Conservation (phyloP, 64 coral and sea anemone genomes). For the Pocillopora verrucosa region DNA sequence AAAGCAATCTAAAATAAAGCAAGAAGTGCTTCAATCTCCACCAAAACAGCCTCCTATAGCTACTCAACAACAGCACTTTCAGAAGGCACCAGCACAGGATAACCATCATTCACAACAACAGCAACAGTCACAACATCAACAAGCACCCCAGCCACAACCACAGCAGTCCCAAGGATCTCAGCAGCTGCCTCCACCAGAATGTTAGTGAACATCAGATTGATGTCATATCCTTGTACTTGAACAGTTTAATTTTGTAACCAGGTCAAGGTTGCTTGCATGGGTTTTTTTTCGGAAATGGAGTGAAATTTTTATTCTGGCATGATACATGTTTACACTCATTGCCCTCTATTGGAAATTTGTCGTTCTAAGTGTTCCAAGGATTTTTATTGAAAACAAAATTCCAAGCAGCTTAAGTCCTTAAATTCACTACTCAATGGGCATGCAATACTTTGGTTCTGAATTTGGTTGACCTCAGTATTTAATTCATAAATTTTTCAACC, state of each 20-base stretch:
- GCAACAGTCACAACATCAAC: not conserved
- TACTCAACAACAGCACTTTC: not conserved
- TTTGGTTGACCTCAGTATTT: too few species aligned
- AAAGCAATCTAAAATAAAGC: conserved; percentile 55
- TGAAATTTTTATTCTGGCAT: too few species aligned
- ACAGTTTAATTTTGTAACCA: not conserved
- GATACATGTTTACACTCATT: too few species aligned
- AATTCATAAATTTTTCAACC: too few species aligned
- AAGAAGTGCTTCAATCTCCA: conserved; percentile 31
- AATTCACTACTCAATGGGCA: too few species aligned
- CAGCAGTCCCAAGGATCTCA: conserved; percentile 33
- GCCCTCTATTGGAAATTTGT: too few species aligned
- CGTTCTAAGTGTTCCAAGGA: too few species aligned
- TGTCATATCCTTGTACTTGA: not conserved
- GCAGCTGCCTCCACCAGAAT: conserved; percentile 30
- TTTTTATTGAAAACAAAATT: too few species aligned
- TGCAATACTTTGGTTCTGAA: too few species aligned
- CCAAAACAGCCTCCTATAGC: not conserved
- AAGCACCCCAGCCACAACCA: not conserved
- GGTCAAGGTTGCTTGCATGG: too few species aligned
- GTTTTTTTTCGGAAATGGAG: too few species aligned
- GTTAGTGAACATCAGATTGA: not conserved
- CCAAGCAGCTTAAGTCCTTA: too few species aligned
- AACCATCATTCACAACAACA: conserved; percentile 9
- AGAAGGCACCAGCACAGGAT: not conserved